phyloP scores from a whole-genome alignment of 1,140 invertebrate species.

The Drosophila setifemur region DNA sequence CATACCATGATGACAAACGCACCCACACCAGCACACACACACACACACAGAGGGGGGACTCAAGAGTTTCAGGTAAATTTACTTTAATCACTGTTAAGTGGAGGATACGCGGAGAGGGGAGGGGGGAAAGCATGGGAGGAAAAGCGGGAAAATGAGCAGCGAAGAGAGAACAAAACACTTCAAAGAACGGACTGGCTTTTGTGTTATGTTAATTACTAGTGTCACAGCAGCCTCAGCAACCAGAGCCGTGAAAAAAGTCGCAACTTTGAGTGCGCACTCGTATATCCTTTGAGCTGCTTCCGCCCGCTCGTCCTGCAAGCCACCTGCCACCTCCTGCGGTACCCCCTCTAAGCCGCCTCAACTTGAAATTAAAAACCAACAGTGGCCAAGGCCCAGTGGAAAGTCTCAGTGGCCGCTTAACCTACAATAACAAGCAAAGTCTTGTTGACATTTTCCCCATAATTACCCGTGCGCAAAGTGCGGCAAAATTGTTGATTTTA shows the following conservation, averaged over 20 bases:
- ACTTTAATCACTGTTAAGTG: slow-evolving; percentile 76
- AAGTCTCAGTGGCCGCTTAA: slow-evolving; percentile 66
- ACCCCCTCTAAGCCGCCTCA: slow-evolving; percentile 6
- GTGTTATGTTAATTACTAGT: slow-evolving; percentile 81
- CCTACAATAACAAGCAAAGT: slow-evolving; percentile 71
- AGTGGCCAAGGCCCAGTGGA: slow-evolving; percentile 66
- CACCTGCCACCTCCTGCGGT: background rate
- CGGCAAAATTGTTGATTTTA: slow-evolving; percentile 79
- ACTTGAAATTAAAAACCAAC: slow-evolving; percentile 79
- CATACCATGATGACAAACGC: slow-evolving; percentile 8
- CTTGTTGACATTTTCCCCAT: slow-evolving; percentile 78
- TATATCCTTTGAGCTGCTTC: slow-evolving; percentile 71
- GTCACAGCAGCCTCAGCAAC: slow-evolving; percentile 53
- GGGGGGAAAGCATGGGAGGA: slow-evolving; percentile 30
- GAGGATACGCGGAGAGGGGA: slow-evolving; percentile 38
- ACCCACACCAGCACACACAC: slow-evolving; percentile 19
- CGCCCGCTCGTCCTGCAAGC: background rate
- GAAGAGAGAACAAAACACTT: slow-evolving; percentile 73
- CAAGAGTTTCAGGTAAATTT: slow-evolving; percentile 75
- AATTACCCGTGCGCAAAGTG: slow-evolving; percentile 77
- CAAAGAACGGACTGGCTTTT: slow-evolving; percentile 65
- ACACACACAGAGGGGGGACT: slow-evolving; percentile 13
- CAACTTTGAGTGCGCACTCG: slow-evolving; percentile 71
- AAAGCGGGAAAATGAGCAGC: slow-evolving; percentile 39
- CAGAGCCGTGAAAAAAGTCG: slow-evolving; percentile 43